Evolutionary conservation across 2,797 vertebrate species (phyloP), one percentile per base, ranked within the genome.

Genomic region (Oreonectes daqikongensis): DNA sequence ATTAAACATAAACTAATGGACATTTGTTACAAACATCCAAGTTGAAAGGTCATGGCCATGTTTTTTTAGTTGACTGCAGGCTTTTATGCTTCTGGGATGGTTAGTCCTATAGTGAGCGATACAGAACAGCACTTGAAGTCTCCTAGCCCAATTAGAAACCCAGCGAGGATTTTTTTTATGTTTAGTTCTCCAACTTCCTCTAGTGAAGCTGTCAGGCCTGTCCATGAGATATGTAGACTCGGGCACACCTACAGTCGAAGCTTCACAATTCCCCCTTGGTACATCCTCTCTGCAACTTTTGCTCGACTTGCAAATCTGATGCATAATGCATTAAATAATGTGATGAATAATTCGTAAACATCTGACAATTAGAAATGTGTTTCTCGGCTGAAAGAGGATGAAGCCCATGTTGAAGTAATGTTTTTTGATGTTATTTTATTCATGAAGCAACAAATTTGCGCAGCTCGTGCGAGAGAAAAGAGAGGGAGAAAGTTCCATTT

Each of bases 321-420:
- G 57, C 86, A 90, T 90, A 85, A 91, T 88, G 80, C 69, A 89
- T 89, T 71, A 63, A 76, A 88, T 87, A 88, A 88, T 81, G 63
- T 81, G 72, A 89, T 89, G 76, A 89, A 91, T 90, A 82, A 88
- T 91, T 89, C 84, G 79, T 40, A 22, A 80, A n/a, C n/a, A n/a
- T 80, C 76, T 79, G 83, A 84, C 83, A 24, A 70, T 85, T 85
- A 86, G 79, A 83, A 78, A 81, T 73, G 30, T 74, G 76, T 72
- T 69, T 73, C 71, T 60, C 66, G n/a, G 68, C 57, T 69, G 15
- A 48, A 82, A 30, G 38, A 55, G 76, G 63, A 73, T 46, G 32
- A 71, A 72, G 28, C 42, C 68, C 70, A 53, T 79, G 57, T 66
- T 69, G 65, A n/a, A 52, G 68, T 73, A 68, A 88, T 89, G 72